phyloP scores from a whole-genome alignment of 2,113 vertebrate genomes.

The Okapia johnstoni region DNA sequence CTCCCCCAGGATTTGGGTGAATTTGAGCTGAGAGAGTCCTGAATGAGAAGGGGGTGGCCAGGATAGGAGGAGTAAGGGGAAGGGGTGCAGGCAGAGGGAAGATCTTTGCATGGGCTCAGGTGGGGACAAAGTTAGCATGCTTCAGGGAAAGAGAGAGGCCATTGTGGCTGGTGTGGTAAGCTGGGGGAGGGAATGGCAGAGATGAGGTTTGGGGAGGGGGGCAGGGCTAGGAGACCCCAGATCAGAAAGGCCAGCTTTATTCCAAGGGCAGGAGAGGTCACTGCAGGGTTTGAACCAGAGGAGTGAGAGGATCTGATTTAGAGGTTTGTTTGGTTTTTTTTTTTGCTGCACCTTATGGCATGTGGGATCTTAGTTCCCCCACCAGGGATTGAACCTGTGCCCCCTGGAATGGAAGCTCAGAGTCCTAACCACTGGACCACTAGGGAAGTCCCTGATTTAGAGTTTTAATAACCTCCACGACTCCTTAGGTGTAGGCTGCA shows the following conservation, averaged over 20 bases:
- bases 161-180: background rate
- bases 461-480: accelerated
- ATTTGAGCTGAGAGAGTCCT: background rate
- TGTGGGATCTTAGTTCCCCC: background rate
- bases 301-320: background rate
- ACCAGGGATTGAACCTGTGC: background rate
- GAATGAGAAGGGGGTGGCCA: background rate
- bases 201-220: too few relatives aligned
- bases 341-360: background rate
- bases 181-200: background rate
- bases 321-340: background rate
- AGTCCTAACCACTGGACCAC: background rate
- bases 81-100: background rate
- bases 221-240: background rate
- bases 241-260: background rate
- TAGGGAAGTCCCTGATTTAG: background rate
- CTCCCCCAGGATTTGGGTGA: background rate
- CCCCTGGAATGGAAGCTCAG: background rate
- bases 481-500: background rate
- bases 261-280: background rate
- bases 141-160: background rate
- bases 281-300: background rate
- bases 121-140: background rate
- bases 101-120: background rate
- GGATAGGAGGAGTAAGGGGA: background rate